Percentiles rank a stretch among this genome's conserved stretches.
Evolutionary conservation across 2,888 invertebrate genomes (phyloP).

Genomic region (Thymelicus acteon): DNA sequence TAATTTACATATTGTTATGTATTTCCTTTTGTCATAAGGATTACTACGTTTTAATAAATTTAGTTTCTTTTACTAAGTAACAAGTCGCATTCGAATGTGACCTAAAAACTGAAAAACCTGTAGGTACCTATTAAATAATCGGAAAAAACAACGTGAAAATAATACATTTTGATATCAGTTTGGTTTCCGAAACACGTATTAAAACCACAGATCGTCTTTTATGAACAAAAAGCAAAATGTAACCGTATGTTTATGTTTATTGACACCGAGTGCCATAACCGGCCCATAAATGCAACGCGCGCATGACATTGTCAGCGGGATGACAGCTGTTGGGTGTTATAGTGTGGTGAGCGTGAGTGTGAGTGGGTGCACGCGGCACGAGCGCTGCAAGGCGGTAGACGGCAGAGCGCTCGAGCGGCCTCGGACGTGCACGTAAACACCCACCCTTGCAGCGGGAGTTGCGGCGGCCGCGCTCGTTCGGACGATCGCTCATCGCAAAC

Average conservation of each 20-base stretch:
- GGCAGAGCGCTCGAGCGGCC: conserved; percentile 49
- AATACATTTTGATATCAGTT: too few species aligned
- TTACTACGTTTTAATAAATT: too few species aligned
- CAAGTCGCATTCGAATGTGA: too few species aligned
- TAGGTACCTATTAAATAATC: too few species aligned
- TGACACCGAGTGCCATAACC: conserved; percentile 36
- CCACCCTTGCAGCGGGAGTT: conserved; percentile 83
- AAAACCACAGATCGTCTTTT: too few species aligned
- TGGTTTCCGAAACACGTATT: too few species aligned
- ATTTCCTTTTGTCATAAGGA: too few species aligned
- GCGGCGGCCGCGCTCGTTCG: conserved; percentile 82
- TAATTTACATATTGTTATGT: too few species aligned
- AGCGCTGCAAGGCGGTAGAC: conserved; percentile 37
- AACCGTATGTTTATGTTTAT: conserved; percentile 24
- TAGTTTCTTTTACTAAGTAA: too few species aligned
- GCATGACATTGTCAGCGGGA: conserved; percentile 46
- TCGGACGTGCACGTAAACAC: conserved; percentile 61
- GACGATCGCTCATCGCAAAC: conserved; percentile 84
- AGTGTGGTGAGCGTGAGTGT: conserved; percentile 16
- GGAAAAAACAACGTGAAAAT: too few species aligned
- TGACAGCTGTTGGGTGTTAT: conserved; percentile 46
- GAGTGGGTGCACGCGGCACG: conserved; percentile 32
- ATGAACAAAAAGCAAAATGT: neutral
- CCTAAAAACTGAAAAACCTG: too few species aligned
- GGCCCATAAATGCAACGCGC: conserved; percentile 44